Evolutionary conservation across 2,797 vertebrate species (phyloP).

Genomic region (Poecilia picta): DNA sequence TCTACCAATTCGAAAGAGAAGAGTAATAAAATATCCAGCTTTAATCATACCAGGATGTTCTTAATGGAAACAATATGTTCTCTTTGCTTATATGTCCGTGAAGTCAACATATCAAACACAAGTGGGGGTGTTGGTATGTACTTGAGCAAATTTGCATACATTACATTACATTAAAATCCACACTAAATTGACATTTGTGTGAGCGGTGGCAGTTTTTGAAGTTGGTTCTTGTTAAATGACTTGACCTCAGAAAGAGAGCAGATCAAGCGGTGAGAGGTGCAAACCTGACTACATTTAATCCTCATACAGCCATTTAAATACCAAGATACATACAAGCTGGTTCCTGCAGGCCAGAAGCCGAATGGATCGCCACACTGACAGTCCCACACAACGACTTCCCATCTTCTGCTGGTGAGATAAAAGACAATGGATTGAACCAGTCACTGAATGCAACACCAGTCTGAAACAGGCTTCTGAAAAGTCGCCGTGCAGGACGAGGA

Average conservation of each 20-base stretch:
- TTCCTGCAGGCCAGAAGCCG: conserved; percentile 72
- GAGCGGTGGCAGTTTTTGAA: background rate
- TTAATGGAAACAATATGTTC: background rate
- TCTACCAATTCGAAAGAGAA: background rate
- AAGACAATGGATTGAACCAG: conserved; percentile 1
- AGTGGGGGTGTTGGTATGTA: background rate
- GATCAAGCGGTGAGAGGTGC: background rate
- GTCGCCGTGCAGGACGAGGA: background rate
- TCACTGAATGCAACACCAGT: background rate
- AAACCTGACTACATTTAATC: background rate
- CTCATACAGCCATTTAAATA: background rate
- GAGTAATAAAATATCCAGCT: background rate
- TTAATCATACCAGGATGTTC: background rate
- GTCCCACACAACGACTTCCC: conserved; percentile 71
- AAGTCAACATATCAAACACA: too few species aligned
- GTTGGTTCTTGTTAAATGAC: background rate
- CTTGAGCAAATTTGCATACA: background rate
- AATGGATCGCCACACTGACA: conserved; percentile 75
- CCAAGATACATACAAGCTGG: conserved; percentile 69
- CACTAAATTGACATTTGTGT: background rate
- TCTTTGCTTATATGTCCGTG: background rate
- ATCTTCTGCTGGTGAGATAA: conserved; percentile 42
- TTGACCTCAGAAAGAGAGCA: background rate
- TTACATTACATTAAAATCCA: background rate
- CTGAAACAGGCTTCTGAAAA: background rate